Evolutionary conservation across 2,113 vertebrate genomes (phyloP), one percentile per base, ranked within the genome.

Genomic region (Scortum barcoo): DNA sequence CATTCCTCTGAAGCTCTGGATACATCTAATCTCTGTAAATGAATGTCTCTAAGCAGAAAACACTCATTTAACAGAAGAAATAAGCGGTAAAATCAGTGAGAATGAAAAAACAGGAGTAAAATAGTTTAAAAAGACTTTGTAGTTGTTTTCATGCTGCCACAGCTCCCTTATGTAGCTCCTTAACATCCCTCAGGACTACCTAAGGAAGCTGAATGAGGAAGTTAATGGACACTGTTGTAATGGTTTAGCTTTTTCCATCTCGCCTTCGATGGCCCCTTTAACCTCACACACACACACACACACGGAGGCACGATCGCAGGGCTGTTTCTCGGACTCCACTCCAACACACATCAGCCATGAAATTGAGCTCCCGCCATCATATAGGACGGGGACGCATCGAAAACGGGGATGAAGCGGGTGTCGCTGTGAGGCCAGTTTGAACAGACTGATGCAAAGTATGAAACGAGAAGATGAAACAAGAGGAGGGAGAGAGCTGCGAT

Each of bases 281-380:
- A 44, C 56, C 63, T 24, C 6, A n/a, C n/a, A n/a, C n/a, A n/a
- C n/a, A n/a, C n/a, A n/a, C n/a, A n/a, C 24, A 63, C 4, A 50
- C 33, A 74, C 63, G 46, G 26, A 20, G 14, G 17, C 14, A 57
- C 16, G 24, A 50, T 62, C 13, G 68, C 6, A 72, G 36, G 75
- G 57, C 20, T 71, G 76, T 83, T 77, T 36, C 44, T 40, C n/a
- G 4, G 51, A 20, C 53, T 61, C 54, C 38, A 40, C 50, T 67
- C 42, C 20, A 68, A 72, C 38, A 72, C 51, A 72, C 61, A 57
- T 69, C 81, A 85, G 67, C 78, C 82, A 76, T 87, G 78, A 87
- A 87, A 89, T 85, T 85, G 57, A 83, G 82, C 78, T n/a, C 48
- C 67, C 40, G 40, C 16, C 12, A 22, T 67, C 40, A 50, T 40